These are phyloP conservation scores for zebrafish (Danio rerio) DNA, from an alignment of 2,113 vertebrate species.

Conservation along the genomic window GRCz12tu NC_133189.1:30294001-30294500, in stretches of 20 bases:
- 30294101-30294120: too few species aligned
- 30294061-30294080: too few species aligned
- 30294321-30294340: slow-evolving; percentile 6
- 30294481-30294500: too few species aligned
- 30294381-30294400: neutral
- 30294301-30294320: slow-evolving; percentile 31
- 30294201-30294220: too few species aligned
- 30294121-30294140: too few species aligned
- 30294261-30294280: slow-evolving; percentile 26
- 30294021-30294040: too few species aligned
- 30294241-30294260: neutral
- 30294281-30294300: slow-evolving; percentile 4
- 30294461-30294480: neutral
- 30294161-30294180: too few species aligned
- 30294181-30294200: too few species aligned
- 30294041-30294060: too few species aligned
- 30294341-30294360: slow-evolving; percentile 16
- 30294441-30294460: slow-evolving; percentile 14
- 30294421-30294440: slow-evolving; percentile 41
- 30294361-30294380: slow-evolving; percentile 30
- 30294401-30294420: slow-evolving; percentile 30
- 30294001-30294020: too few species aligned
- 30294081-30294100: too few species aligned
- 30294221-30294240: neutral
- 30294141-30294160: too few species aligned